phyloP scores from a whole-genome alignment of 2,113 vertebrate genomes.

The Sclerurus mexicanus region DNA sequence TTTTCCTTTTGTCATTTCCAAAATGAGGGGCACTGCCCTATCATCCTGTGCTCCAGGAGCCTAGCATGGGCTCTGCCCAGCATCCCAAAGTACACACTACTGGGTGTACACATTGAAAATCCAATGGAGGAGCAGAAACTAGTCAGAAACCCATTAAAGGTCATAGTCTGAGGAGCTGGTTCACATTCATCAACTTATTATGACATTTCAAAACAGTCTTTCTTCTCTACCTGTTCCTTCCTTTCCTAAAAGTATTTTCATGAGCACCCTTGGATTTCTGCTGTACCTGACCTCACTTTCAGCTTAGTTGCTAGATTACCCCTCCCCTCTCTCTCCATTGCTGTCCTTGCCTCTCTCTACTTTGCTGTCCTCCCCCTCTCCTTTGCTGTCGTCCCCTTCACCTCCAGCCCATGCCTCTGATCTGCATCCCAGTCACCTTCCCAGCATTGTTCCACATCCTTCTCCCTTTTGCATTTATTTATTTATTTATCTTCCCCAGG shows the following conservation, averaged over 20 bases:
- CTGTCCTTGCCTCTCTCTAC: not conserved
- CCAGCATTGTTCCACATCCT: not conserved
- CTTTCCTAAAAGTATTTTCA: not conserved
- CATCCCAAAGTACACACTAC: not conserved
- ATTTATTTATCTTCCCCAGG: conserved; percentile 24
- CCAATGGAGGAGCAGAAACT: not conserved
- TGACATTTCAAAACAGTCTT: not conserved
- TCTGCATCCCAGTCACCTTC: conserved; percentile 59
- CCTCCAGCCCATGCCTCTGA: not conserved
- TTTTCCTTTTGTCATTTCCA: not conserved
- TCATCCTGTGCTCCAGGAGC: not conserved
- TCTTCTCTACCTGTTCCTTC: not conserved
- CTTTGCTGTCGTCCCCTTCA: not conserved
- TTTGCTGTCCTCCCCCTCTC: not conserved
- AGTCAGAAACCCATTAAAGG: not conserved
- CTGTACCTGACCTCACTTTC: not conserved
- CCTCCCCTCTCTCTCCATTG: not conserved
- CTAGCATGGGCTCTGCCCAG: not conserved
- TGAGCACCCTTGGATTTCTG: not conserved
- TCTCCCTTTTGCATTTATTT: conserved; percentile 44
- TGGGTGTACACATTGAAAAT: not conserved
- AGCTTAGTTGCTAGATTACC: not conserved
- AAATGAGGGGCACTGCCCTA: not conserved
- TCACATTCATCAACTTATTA: not conserved
- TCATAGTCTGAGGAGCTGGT: not conserved